Percentiles rank a stretch among this genome's conserved stretches.
phyloP scores from a whole-genome alignment of 2,888 invertebrate species.

The Zygaena filipendulae region DNA sequence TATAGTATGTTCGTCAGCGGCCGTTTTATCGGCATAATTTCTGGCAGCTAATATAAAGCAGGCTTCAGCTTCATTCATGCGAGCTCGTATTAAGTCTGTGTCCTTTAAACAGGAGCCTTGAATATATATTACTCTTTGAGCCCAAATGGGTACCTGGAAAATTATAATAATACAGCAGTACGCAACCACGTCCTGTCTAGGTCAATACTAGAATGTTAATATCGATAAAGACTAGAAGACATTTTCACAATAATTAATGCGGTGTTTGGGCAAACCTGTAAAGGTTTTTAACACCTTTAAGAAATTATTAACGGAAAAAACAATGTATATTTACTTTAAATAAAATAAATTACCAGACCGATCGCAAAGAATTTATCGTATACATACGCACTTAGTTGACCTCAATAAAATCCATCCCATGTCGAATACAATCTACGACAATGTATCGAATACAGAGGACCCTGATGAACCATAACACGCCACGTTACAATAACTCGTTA shows the following conservation, averaged over 20 bases:
- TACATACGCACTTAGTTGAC: no score
- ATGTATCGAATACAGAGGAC: no score
- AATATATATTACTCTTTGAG: constrained; percentile 96
- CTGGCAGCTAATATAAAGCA: constrained; percentile 97
- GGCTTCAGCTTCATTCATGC: constrained; percentile 98
- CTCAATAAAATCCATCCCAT: no score
- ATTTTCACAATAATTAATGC: not conserved
- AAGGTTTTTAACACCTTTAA: no score
- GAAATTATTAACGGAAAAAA: no score
- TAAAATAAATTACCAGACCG: no score
- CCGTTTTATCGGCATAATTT: constrained; percentile 96
- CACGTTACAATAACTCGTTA: no score
- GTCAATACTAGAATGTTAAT: not conserved
- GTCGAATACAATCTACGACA: no score
- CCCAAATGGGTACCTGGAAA: constrained; percentile 92
- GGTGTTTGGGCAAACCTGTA: no score
- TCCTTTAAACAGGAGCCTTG: constrained; percentile 98
- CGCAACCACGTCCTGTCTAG: not conserved
- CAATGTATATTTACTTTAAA: no score
- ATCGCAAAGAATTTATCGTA: no score
- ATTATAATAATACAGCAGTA: not conserved
- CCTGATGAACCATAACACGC: no score
- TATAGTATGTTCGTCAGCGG: constrained; percentile 86
- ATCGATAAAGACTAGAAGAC: not conserved
- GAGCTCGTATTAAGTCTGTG: constrained; percentile 91